Evolutionary conservation across 2,888 invertebrate genomes (phyloP).

Genomic region (Marasmarcha lunaedactyla): DNA sequence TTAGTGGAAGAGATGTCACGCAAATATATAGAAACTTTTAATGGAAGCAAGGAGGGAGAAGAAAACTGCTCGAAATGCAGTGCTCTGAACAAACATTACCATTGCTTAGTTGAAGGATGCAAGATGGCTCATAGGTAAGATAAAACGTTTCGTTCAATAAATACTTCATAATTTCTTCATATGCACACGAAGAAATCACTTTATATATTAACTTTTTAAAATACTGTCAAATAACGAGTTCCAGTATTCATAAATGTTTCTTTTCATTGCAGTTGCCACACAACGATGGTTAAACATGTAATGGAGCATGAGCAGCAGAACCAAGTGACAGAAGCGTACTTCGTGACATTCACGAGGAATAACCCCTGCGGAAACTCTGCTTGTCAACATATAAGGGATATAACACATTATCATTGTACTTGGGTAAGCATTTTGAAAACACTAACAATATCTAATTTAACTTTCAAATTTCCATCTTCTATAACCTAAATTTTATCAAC

Average conservation of each 20-base stretch:
- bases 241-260: no score
- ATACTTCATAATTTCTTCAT: no score
- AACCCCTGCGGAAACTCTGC: slow-evolving; percentile 74
- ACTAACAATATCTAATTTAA: neutral
- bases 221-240: no score
- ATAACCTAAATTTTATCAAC: slow-evolving; percentile 14
- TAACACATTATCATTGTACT: slow-evolving; percentile 90
- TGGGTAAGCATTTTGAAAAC: slow-evolving; percentile 77
- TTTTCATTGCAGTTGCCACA: slow-evolving; percentile 66
- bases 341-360: slow-evolving; percentile 74
- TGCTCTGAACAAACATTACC: slow-evolving; percentile 85
- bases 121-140: slow-evolving; percentile 79
- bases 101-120: slow-evolving; percentile 84
- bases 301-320: slow-evolving; percentile 91
- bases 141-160: no score
- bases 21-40: slow-evolving; percentile 61
- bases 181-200: no score
- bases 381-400: slow-evolving; percentile 81
- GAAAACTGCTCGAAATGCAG: slow-evolving; percentile 68
- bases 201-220: neutral
- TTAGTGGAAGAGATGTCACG: slow-evolving; percentile 68
- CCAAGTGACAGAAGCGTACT: slow-evolving; percentile 84
- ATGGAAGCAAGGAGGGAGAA: slow-evolving; percentile 60
- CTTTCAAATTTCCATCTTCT: neutral
- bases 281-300: slow-evolving; percentile 86